Evolutionary conservation across 2,888 invertebrate species (phyloP).

Genomic region (Ernsta delagoae): DNA sequence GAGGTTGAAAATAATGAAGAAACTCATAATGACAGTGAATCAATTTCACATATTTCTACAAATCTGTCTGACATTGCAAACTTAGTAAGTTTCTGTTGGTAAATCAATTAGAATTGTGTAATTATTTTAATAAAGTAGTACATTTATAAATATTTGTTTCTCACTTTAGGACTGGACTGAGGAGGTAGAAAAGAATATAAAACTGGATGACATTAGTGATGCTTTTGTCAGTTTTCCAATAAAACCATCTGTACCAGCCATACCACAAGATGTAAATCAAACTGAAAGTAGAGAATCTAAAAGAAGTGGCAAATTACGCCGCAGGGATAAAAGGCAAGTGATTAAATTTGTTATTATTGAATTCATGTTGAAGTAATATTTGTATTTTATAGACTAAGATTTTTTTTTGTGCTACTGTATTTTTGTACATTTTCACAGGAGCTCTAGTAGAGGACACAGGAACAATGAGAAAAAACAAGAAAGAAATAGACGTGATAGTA

Average conservation of each 20-base stretch:
- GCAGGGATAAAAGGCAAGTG: conserved; percentile 71
- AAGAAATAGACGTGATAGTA: conserved; percentile 70
- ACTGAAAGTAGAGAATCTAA: conserved; percentile 65
- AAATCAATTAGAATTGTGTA: neutral
- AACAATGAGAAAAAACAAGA: conserved; percentile 70
- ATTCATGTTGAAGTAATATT: too few species aligned
- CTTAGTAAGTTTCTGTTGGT: conserved; percentile 59
- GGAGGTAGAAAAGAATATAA: conserved; percentile 79
- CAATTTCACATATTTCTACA: conserved; percentile 67
- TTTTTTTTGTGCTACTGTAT: neutral
- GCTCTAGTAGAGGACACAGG: conserved; percentile 74
- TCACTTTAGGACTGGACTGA: conserved; percentile 76
- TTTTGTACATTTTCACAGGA: conserved; percentile 52
- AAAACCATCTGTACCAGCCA: conserved; percentile 55
- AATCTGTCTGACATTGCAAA: conserved; percentile 73
- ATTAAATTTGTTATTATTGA: neutral
- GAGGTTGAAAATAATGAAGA: conserved; percentile 55
- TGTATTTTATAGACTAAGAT: neutral
- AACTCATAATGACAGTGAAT: conserved; percentile 65
- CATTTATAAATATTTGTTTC: neutral
- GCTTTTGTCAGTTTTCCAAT: conserved; percentile 67
- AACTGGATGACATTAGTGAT: conserved; percentile 72
- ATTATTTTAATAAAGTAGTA: neutral
- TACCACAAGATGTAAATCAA: conserved; percentile 63
- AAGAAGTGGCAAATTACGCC: conserved; percentile 65